A percentile compares a stretch with the other conserved stretches of the same genome.
Conservation (phyloP, 2,797 vertebrate genomes). For the Delichon dasypus region DNA sequence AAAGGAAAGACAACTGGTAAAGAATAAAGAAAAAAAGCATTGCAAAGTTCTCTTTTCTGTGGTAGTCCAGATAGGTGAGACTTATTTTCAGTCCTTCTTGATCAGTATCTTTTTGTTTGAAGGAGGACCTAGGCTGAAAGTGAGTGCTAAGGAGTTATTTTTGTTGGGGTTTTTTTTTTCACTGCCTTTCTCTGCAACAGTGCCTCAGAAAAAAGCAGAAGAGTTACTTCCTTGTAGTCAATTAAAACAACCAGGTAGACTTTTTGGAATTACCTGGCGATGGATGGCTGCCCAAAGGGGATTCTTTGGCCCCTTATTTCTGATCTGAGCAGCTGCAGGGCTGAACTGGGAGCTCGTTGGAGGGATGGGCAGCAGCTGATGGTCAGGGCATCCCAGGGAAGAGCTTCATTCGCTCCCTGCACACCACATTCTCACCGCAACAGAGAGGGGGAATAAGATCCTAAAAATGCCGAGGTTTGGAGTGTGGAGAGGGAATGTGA, state of each 20-base stretch:
- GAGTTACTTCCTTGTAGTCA: neutral
- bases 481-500: neutral
- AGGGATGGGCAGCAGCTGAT: neutral
- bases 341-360: neutral
- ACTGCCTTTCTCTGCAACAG: neutral
- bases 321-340: neutral
- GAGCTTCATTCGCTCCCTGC: neutral
- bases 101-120: neutral
- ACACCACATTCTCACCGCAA: neutral
- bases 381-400: neutral
- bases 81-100: neutral
- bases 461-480: constrained; percentile 2
- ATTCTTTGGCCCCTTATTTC: neutral
- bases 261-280: neutral
- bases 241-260: neutral
- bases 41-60: neutral
- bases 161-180: neutral
- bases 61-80: neutral
- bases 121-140: neutral
- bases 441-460: neutral
- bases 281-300: neutral
- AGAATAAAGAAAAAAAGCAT: neutral
- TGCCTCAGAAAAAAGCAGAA: neutral
- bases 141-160: neutral
- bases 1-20: neutral